phyloP scores from a whole-genome alignment of 2,888 invertebrate species.

The Dryocosmus kuriphilus region DNA sequence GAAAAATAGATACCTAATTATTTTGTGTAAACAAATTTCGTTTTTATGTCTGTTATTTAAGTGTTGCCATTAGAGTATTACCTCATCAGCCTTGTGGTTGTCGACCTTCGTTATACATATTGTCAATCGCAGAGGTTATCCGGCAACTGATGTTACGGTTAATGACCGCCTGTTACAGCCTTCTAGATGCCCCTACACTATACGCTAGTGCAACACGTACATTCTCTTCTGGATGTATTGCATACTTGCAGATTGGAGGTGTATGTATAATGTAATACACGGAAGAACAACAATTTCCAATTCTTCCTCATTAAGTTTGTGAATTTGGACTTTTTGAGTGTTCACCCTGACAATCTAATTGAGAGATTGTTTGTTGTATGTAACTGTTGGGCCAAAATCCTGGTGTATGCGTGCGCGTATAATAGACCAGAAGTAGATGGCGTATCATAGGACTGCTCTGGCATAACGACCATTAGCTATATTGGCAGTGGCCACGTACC shows the following conservation, averaged over 20 bases:
- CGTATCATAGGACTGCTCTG: constrained; percentile 26
- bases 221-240: no score
- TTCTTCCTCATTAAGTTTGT: no score
- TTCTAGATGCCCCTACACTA: constrained; percentile 2
- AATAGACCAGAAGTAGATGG: constrained; percentile 34
- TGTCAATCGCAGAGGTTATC: constrained; percentile 12
- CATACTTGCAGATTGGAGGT: no score
- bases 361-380: no score
- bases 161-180: neutral
- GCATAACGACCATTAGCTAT: constrained; percentile 33
- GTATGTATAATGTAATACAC: neutral
- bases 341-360: neutral
- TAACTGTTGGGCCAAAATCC: neutral
- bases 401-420: constrained; percentile 1
- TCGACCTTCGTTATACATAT: constrained; percentile 1
- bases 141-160: constrained; percentile 11
- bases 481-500: constrained; percentile 31
- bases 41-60: neutral
- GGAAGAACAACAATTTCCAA: no score
- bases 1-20: neutral
- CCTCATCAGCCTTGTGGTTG: neutral
- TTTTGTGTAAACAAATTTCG: neutral
- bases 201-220: neutral
- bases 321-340: no score
- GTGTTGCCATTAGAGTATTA: neutral